Percentiles rank a stretch among this genome's conserved stretches.
Conservation (phyloP, 2,113 vertebrate species). For the Empidonax traillii region DNA sequence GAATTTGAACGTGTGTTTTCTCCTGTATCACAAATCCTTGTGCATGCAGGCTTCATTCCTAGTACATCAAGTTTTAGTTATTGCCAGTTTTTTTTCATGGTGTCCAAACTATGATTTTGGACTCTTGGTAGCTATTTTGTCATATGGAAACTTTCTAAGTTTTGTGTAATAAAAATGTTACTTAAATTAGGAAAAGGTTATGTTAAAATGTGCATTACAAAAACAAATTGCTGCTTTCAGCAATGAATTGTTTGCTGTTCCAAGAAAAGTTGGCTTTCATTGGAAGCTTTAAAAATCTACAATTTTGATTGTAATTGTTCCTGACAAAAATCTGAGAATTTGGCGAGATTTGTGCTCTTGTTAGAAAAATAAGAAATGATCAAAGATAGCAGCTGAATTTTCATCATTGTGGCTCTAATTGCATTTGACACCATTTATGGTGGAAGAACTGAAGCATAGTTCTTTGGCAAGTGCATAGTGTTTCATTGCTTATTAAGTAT, state of each 20-base stretch:
- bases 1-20: conserved; percentile 6
- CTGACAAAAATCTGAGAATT: conserved; percentile 73
- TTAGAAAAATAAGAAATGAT: conserved; percentile 63
- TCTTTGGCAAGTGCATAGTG: conserved; percentile 24
- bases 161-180: conserved; percentile 68
- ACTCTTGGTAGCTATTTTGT: conserved; percentile 47
- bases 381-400: conserved; percentile 68
- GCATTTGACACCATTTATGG: conserved; percentile 45
- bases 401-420: conserved; percentile 37
- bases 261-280: conserved; percentile 72
- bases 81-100: conserved; percentile 33
- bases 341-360: conserved; percentile 56
- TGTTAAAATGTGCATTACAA: conserved; percentile 62
- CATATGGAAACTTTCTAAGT: conserved; percentile 62
- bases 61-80: conserved; percentile 44
- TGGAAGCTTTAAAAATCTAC: conserved; percentile 46
- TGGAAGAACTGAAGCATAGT: conserved; percentile 44
- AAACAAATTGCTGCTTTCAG: conserved; percentile 63
- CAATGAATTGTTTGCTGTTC: conserved; percentile 41
- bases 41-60: neutral
- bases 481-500: conserved; percentile 48
- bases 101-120: conserved; percentile 42
- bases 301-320: conserved; percentile 66
- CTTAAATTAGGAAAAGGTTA: conserved; percentile 66
- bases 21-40: conserved; percentile 37